Evolutionary conservation across 2,797 vertebrate genomes (phyloP).

Genomic region (Ceryle rudis): DNA sequence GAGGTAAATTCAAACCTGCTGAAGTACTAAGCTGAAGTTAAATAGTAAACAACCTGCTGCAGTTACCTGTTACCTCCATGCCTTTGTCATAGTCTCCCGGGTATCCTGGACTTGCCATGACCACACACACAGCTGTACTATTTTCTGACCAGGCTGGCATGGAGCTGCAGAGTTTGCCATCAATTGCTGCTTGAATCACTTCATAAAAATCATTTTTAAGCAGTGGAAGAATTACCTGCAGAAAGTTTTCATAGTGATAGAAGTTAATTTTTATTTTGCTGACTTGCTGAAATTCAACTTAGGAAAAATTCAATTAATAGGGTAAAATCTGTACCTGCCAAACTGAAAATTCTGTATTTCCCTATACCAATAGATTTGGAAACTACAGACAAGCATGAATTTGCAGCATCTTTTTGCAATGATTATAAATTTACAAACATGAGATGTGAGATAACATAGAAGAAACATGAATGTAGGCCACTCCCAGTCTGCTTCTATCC

Average conservation of each 20-base stretch:
- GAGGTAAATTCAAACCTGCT: background rate
- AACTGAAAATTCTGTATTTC: background rate
- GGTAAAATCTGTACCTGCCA: background rate
- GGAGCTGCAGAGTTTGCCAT: conserved; percentile 80
- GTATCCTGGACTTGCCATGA: conserved; percentile 88
- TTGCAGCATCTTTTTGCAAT: background rate
- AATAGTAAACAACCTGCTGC: background rate
- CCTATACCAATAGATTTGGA: background rate
- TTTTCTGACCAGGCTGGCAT: conserved; percentile 83
- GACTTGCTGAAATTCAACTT: background rate
- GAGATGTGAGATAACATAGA: background rate
- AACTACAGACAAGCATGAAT: background rate
- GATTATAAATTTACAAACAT: background rate
- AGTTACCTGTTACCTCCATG: conserved; percentile 83
- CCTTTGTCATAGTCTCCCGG: conserved; percentile 84
- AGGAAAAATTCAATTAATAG: background rate
- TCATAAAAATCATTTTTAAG: conserved; percentile 89
- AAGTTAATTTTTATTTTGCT: background rate
- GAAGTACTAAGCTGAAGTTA: background rate
- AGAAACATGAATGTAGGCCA: background rate
- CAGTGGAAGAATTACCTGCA: conserved; percentile 87
- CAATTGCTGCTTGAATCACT: conserved; percentile 82
- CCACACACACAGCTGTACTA: conserved; percentile 86
- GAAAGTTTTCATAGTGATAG: background rate
- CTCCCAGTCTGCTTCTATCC: background rate